Evolutionary conservation across 1,140 invertebrate genomes (phyloP).

Genomic region (Drosophila tsacasi): DNA sequence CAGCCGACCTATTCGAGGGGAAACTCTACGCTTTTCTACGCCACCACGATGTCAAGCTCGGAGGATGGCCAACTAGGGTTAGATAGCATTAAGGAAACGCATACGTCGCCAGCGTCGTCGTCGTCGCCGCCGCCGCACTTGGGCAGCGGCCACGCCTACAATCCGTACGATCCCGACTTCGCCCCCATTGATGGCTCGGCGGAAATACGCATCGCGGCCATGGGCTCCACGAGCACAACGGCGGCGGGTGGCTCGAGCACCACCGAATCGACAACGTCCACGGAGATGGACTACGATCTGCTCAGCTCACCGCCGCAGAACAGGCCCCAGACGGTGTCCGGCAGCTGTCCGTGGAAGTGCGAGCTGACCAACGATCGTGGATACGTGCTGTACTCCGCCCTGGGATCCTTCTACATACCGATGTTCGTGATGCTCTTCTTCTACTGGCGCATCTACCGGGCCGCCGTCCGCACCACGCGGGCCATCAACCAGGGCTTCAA

Average conservation of each 20-base stretch:
- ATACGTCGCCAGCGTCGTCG: neutral
- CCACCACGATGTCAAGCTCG: slow-evolving; percentile 77
- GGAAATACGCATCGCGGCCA: slow-evolving; percentile 60
- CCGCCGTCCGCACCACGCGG: slow-evolving; percentile 89
- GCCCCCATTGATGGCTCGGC: slow-evolving; percentile 66
- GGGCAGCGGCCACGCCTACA: slow-evolving; percentile 63
- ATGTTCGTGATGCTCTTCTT: slow-evolving; percentile 97
- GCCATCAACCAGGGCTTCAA: slow-evolving; percentile 94
- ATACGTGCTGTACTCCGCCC: slow-evolving; percentile 95
- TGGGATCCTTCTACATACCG: slow-evolving; percentile 96
- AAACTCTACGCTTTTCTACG: slow-evolving; percentile 84
- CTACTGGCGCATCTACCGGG: slow-evolving; percentile 94
- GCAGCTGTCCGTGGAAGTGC: slow-evolving; percentile 93
- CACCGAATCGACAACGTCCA: slow-evolving; percentile 37
- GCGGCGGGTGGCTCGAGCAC: slow-evolving; percentile 7
- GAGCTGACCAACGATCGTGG: slow-evolving; percentile 95
- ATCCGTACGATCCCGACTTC: slow-evolving; percentile 77
- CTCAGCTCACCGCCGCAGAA: slow-evolving; percentile 45
- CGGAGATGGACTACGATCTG: slow-evolving; percentile 60
- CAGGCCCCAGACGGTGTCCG: slow-evolving; percentile 61
- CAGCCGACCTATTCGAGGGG: slow-evolving; percentile 80
- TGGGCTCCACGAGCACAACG: slow-evolving; percentile 37
- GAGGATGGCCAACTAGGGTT: slow-evolving; percentile 73
- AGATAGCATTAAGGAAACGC: slow-evolving; percentile 70
- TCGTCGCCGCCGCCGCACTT: slow-evolving; percentile 10